Evolutionary conservation across 2,113 vertebrate genomes (phyloP), one percentile per base, ranked within the genome.

Genomic region (Phoenicopterus ruber): DNA sequence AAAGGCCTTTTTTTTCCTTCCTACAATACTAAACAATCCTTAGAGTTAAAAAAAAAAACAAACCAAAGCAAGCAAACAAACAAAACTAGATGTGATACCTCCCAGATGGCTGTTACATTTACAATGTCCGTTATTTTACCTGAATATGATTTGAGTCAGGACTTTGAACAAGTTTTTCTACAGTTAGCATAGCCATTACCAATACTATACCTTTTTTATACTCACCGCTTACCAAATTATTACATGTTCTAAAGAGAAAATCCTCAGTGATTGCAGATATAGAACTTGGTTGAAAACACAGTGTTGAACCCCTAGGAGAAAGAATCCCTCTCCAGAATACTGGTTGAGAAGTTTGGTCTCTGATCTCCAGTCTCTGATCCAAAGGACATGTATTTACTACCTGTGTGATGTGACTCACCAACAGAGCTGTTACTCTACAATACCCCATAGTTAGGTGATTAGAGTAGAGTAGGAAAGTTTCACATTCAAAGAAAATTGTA

Each of bases 391-490:
- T 46, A 31, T 61, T 80, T 59, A 21, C 9, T 40, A 29, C 10
- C 6, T 26, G 11, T 17, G 32, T 36, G 19, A 32, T 61, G 14
- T 71, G 36, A 84, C 7, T 71, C 24, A 44, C 19, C 3, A 34
- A 11, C 5, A 44, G 34, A 67, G 8, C 8, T 84, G 7, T 47
- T 62, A 62, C 26, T 40, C 8, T 83, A 16, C 18, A 46, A 11
- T 47, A 42, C 0, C 13, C 4, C 8, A 14, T 13, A 80, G 31
- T 66, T 42, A 16, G 7, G 3, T 0, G 1, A 32, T 28, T 62
- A 26, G 67, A 82, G 14, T 10, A 81, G 25, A 67, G 4, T 15
- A 61, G 17, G 8, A 47, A 63, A 82, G 3, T 42, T 88, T 62
- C 4, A 38, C 7, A 19, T 15, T 38, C 6, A 58, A 78, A 82